Percentiles rank a stretch among this genome's conserved stretches.
Evolutionary conservation across 2,797 vertebrate genomes (phyloP).

Genomic region (Aulostomus chinensis): DNA sequence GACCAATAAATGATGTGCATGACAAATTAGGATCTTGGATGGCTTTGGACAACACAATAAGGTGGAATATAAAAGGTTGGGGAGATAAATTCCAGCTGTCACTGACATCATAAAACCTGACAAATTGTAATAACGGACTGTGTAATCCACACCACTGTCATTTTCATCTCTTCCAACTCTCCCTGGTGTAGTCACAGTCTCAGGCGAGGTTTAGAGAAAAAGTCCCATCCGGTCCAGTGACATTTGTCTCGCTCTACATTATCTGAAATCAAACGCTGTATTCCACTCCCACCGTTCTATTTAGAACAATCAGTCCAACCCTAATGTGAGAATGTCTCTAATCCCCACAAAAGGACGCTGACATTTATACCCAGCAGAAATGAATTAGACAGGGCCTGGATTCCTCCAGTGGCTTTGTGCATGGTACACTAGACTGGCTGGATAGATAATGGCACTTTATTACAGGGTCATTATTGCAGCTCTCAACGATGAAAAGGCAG

Average conservation of each 20-base stretch:
- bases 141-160: conserved; percentile 75
- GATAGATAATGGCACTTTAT: conserved; percentile 82
- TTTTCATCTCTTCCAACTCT: conserved; percentile 58
- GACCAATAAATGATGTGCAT: conserved; percentile 37
- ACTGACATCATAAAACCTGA: conserved; percentile 78
- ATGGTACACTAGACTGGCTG: conserved; percentile 71
- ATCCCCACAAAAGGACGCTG: conserved; percentile 81
- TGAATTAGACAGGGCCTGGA: conserved; percentile 73
- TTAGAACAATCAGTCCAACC: conserved; percentile 76
- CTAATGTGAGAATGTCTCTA: conserved; percentile 80
- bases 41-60: conserved; percentile 65
- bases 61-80: conserved; percentile 72
- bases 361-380: conserved; percentile 83
- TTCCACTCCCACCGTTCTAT: conserved; percentile 79
- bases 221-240: conserved; percentile 69
- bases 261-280: conserved; percentile 85
- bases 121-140: conserved; percentile 80
- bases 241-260: conserved; percentile 80
- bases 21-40: conserved; percentile 69
- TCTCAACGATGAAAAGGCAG: conserved; percentile 76
- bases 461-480: conserved; percentile 74
- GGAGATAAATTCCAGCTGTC: conserved; percentile 74
- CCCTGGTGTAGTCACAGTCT: conserved; percentile 71
- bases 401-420: conserved; percentile 77
- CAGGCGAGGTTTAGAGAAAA: conserved; percentile 73